phyloP scores from a whole-genome alignment of 2,888 invertebrate genomes.

The Eulithis testata region DNA sequence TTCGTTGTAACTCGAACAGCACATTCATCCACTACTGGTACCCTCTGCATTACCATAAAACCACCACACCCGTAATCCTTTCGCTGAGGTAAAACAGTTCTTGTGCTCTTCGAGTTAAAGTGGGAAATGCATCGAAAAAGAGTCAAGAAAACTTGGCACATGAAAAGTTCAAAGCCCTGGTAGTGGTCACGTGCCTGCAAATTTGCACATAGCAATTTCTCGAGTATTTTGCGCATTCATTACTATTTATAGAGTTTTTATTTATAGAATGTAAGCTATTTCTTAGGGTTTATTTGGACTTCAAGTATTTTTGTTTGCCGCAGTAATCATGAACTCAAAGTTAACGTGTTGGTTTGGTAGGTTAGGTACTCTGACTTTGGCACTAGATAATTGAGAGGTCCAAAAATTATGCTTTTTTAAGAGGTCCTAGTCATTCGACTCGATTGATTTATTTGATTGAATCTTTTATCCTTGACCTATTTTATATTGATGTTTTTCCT shows the following conservation, averaged over 20 bases:
- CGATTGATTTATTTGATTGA: no score
- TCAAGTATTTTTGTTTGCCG: not conserved
- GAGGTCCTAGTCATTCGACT: no score
- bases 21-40: constrained; percentile 30
- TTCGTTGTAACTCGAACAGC: constrained; percentile 28
- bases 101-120: constrained; percentile 27
- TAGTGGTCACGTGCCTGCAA: constrained; percentile 48
- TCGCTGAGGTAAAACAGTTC: constrained; percentile 16
- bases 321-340: not conserved
- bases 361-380: no score
- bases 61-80: constrained; percentile 22
- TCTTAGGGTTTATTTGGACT: not conserved
- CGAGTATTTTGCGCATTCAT: constrained; percentile 3
- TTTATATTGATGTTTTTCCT: no score
- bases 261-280: not conserved
- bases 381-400: no score
- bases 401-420: no score
- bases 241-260: not conserved
- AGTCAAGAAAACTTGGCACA: constrained; percentile 54
- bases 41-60: constrained; percentile 38
- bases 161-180: constrained; percentile 54
- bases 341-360: no score
- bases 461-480: no score
- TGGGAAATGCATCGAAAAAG: constrained; percentile 33
- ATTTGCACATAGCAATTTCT: constrained; percentile 33